Base-by-base conservation (phyloP, 2,113 vertebrate genomes). In the Mus pahari region DNA sequence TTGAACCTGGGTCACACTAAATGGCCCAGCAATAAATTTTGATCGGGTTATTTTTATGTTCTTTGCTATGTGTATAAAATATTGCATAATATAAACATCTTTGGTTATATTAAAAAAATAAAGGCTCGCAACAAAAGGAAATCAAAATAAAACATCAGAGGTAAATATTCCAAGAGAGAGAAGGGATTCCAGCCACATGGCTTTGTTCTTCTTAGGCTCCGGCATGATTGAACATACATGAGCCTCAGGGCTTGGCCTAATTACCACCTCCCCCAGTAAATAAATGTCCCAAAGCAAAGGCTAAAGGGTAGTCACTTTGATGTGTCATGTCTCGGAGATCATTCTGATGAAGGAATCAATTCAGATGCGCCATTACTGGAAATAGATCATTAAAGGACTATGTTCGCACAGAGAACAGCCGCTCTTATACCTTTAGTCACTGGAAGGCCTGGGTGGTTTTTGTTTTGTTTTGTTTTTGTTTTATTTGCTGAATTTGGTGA, bases 201-300 rank as follows among this genome's bases (percentile, higher is more conserved):
- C 94, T 97, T 97, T 97, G 89, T 96, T 96, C 79, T 82, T 90
- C 86, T 94, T 71, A 45, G 36, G 89, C 92, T 89, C 81, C 92
- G 95, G n/a, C 33, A 70, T 87, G 93, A 93, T 89, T 95, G 95
- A 96, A 83, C 83, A 71, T 89, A 78, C 42, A 64, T 55, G 70
- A 75, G 89, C 91, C 95, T 82, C 93, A 74, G 94, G 78, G 82
- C 55, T 96, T 91, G 55, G 93, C 78, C 94, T 97, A 87, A 96
- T 97, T 94, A 83, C 74, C 93, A 96, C 78, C 50, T 96, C 74
- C 68, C 53, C 20, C 28, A 93, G 94, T 96, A 97, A 97, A 94
- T 94, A 96, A 96, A 82, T 92, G 78, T 96, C 93, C 93, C 84
- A 87, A 94, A 97, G 84, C 95, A 94, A 96, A 94, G 50, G 73